phyloP scores from a whole-genome alignment of 1,140 invertebrate species.

The Eumeta japonica region DNA sequence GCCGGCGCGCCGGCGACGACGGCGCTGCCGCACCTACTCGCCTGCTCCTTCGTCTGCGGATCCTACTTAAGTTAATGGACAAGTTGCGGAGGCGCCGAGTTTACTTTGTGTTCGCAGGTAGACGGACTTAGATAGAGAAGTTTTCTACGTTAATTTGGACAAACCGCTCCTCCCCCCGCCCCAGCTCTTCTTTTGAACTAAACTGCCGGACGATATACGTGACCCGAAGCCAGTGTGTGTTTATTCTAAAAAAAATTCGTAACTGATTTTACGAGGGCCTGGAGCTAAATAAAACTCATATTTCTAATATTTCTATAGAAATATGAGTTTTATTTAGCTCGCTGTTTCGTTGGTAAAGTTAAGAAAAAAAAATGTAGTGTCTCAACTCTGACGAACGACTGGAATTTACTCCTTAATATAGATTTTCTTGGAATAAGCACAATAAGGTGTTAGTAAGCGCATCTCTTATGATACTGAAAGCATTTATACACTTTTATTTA shows the following conservation, averaged over 20 bases:
- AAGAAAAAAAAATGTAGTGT: no score
- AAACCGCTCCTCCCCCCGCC: no score
- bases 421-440: no score
- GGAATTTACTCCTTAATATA: no score
- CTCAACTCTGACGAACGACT: no score
- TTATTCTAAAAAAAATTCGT: not conserved
- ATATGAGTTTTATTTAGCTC: not conserved
- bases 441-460: no score
- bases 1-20: no score
- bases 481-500: no score
- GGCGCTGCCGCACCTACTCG: no score
- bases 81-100: slow-evolving; percentile 52
- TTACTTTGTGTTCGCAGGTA: slow-evolving; percentile 56
- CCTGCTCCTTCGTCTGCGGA: slow-evolving; percentile 50
- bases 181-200: slow-evolving; percentile 40
- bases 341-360: no score
- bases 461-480: no score
- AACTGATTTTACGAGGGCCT: not conserved
- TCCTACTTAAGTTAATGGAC: slow-evolving; percentile 57
- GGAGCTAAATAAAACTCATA: not conserved
- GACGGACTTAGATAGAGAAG: slow-evolving; percentile 51
- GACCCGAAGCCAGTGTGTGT: slow-evolving; percentile 16
- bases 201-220: slow-evolving; percentile 33
- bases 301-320: not conserved
- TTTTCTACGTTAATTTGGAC: slow-evolving; percentile 55